phyloP scores from a whole-genome alignment of 2,113 vertebrate genomes.

The Prietella phreatophila region DNA sequence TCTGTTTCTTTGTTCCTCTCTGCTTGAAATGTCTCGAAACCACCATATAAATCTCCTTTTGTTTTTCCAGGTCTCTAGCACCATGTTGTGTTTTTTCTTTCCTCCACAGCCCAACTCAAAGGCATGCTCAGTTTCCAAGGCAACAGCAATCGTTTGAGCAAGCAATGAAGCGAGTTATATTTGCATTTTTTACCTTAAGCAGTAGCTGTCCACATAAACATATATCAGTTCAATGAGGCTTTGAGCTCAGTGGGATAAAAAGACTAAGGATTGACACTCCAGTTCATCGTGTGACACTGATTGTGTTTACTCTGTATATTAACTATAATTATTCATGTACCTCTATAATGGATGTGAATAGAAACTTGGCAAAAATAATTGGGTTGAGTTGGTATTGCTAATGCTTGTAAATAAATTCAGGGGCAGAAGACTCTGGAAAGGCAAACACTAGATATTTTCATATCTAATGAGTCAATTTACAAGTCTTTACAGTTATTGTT shows the following conservation, averaged over 20 bases:
- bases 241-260: background rate
- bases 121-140: slow-evolving; percentile 41
- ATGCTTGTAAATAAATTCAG: slow-evolving; percentile 16
- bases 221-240: slow-evolving; percentile 11
- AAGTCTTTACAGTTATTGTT: background rate
- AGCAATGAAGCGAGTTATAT: slow-evolving; percentile 36
- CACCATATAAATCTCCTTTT: slow-evolving; percentile 36
- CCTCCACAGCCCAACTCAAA: slow-evolving; percentile 37
- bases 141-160: slow-evolving; percentile 37
- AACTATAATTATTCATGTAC: background rate
- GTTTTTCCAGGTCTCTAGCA: slow-evolving; percentile 26
- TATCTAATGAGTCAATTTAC: slow-evolving; percentile 11
- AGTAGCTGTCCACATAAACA: slow-evolving; percentile 34
- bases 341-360: background rate
- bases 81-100: slow-evolving; percentile 33
- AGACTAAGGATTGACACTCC: background rate
- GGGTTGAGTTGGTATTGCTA: background rate
- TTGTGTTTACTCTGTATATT: background rate
- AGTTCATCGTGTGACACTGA: background rate
- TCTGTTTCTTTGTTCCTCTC: background rate
- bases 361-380: background rate
- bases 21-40: slow-evolving; percentile 1
- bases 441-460: background rate
- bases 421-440: background rate
- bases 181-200: slow-evolving; percentile 48